phyloP scores from a whole-genome alignment of 1,140 invertebrate species.

The Tetramorium simillimum region DNA sequence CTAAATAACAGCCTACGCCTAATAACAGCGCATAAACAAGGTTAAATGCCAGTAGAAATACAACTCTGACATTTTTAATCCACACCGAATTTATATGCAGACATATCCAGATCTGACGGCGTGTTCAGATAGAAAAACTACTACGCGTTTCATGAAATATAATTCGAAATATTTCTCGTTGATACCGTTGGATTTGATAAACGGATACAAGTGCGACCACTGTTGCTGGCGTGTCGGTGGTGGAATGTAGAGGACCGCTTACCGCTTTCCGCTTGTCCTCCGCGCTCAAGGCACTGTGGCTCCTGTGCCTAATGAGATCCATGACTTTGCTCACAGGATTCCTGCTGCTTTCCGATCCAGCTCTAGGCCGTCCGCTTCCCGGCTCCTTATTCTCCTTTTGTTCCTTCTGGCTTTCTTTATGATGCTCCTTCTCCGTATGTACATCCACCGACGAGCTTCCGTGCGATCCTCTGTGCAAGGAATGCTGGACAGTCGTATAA shows the following conservation, averaged over 20 bases:
- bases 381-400: constrained; percentile 77
- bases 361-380: constrained; percentile 81
- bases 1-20: neutral
- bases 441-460: constrained; percentile 81
- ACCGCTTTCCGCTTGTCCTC: constrained; percentile 92
- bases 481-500: constrained; percentile 74
- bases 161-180: neutral
- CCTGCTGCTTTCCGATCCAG: constrained; percentile 85
- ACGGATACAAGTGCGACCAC: neutral
- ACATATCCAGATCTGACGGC: neutral
- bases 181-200: neutral
- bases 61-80: neutral
- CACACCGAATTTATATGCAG: neutral
- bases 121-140: neutral
- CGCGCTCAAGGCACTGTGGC: constrained; percentile 89
- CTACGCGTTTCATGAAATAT: neutral
- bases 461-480: constrained; percentile 79
- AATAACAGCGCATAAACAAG: neutral
- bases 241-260: constrained; percentile 82
- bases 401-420: constrained; percentile 73
- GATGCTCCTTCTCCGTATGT: constrained; percentile 78
- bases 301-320: constrained; percentile 94
- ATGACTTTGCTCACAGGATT: constrained; percentile 95
- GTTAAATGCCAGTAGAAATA: neutral
- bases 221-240: neutral